Conservation (phyloP, 2,797 vertebrate genomes). For the Molossus alvarezi region DNA sequence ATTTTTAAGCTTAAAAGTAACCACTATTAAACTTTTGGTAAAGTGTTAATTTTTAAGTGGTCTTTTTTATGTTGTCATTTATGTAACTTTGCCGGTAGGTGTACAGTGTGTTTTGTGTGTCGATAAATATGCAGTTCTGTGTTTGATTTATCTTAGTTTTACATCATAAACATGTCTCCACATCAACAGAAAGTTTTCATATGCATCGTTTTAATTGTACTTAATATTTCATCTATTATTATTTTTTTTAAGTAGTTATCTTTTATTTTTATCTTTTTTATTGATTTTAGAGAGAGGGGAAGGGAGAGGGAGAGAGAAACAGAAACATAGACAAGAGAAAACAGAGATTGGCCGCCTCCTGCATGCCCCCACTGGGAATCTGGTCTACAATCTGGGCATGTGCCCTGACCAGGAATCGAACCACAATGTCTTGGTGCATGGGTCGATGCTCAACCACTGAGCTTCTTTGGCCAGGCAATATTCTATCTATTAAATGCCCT, state of each 20-base stretch:
- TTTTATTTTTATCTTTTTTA: no score
- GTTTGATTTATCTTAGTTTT: neutral
- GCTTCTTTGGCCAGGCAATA: neutral
- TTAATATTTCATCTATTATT: neutral
- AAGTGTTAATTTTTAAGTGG: neutral
- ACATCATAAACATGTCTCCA: neutral
- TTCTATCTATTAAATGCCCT: neutral
- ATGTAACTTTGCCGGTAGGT: neutral
- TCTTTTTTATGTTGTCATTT: neutral
- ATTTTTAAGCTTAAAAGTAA: slow-evolving; percentile 45
- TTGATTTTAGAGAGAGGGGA: no score
- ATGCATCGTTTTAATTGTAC: neutral
- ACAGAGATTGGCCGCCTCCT: no score
- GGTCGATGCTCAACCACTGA: no score
- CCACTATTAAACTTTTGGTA: neutral
- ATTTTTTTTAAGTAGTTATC: no score
- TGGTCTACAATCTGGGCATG: no score
- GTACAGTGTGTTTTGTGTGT: neutral
- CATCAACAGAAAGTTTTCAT: slow-evolving; percentile 24
- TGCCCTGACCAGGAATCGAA: no score
- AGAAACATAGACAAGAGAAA: no score
- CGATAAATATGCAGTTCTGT: neutral
- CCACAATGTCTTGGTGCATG: no score
- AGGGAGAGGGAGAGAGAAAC: no score
- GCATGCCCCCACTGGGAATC: no score